phyloP scores from a whole-genome alignment of 2,888 invertebrate species.

The Cepaea hortensis region DNA sequence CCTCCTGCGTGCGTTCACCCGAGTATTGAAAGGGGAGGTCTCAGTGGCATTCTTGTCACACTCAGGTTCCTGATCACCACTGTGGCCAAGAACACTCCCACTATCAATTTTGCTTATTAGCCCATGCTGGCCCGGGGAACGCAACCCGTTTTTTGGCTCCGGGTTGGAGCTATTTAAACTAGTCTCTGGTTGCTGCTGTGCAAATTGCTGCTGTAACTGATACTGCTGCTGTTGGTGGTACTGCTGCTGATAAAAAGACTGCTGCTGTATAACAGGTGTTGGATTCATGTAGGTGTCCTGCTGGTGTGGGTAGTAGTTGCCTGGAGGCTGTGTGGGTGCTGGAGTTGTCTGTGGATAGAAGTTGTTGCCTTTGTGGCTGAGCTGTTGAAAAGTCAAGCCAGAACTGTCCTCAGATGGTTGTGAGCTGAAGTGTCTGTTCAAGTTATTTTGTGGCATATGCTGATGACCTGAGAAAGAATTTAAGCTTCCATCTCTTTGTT shows the following conservation, averaged over 20 bases:
- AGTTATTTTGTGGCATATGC: constrained; percentile 15
- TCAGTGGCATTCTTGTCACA: constrained; percentile 31
- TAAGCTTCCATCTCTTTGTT: neutral
- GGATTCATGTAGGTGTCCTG: constrained; percentile 13
- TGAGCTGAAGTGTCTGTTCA: constrained; percentile 14
- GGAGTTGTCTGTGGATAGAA: constrained; percentile 11
- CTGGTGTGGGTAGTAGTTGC: constrained; percentile 21
- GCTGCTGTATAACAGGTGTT: constrained; percentile 19
- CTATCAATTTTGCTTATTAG: constrained; percentile 46
- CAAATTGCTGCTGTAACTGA: constrained; percentile 20
- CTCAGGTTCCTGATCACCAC: constrained; percentile 34
- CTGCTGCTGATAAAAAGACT: constrained; percentile 3
- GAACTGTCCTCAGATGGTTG: constrained; percentile 4
- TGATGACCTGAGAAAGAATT: constrained; percentile 20
- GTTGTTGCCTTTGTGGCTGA: constrained; percentile 22
- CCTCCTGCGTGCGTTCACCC: constrained; percentile 43
- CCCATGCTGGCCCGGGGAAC: constrained; percentile 52
- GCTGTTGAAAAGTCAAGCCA: constrained; percentile 20
- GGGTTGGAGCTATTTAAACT: constrained; percentile 5
- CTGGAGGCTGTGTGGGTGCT: constrained; percentile 6
- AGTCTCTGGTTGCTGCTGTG: constrained; percentile 36
- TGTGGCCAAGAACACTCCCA: constrained; percentile 41
- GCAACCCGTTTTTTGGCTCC: constrained; percentile 48
- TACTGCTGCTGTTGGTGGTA: constrained; percentile 3
- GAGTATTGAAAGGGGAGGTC: constrained; percentile 48